Conservation (phyloP, 1,140 invertebrate species). For the Anastatus disparis region DNA sequence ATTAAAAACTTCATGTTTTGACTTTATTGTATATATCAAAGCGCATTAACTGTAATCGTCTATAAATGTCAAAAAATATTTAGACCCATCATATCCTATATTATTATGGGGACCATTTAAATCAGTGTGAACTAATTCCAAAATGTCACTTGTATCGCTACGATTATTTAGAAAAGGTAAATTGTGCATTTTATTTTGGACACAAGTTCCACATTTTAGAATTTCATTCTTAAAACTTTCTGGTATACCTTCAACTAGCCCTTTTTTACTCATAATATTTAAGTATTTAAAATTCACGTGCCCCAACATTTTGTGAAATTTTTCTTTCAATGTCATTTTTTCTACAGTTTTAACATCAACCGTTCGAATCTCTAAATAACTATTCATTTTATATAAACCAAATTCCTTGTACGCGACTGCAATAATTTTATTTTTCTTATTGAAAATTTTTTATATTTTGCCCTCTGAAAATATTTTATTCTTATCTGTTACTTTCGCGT, state of each 20-base stretch:
- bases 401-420: slow-evolving; percentile 31
- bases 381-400: background rate
- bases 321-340: background rate
- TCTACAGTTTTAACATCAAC: background rate
- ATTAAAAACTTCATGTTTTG: background rate
- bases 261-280: background rate
- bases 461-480: background rate
- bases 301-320: slow-evolving; percentile 4
- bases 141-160: background rate
- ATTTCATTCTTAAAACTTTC: background rate
- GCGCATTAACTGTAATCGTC: no score
- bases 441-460: slow-evolving; percentile 13
- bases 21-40: background rate
- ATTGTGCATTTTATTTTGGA: slow-evolving; percentile 24
- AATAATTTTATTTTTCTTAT: slow-evolving; percentile 20
- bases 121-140: slow-evolving; percentile 42
- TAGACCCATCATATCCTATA: slow-evolving; percentile 9
- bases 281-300: slow-evolving; percentile 17
- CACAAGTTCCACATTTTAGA: slow-evolving; percentile 3
- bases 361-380: background rate
- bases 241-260: background rate
- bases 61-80: slow-evolving; percentile 27
- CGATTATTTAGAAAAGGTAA: background rate
- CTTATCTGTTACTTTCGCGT: slow-evolving; percentile 28
- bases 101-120: slow-evolving; percentile 37